Evolutionary conservation across 2,797 vertebrate genomes (phyloP).

Genomic region (Ciconia nigra): DNA sequence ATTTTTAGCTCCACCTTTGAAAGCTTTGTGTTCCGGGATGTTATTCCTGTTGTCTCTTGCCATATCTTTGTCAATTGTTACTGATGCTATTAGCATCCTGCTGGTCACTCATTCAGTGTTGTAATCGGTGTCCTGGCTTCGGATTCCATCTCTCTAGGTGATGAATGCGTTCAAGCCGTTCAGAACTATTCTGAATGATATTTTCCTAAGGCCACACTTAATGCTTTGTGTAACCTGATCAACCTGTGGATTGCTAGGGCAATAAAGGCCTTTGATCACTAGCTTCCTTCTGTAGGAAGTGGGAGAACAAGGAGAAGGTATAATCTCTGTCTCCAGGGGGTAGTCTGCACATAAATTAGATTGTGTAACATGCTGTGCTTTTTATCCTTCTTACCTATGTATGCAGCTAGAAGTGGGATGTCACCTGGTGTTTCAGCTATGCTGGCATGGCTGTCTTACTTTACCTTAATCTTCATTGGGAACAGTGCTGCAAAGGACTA

Average conservation of each 20-base stretch:
- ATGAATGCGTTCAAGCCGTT: not conserved
- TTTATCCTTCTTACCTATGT: not conserved
- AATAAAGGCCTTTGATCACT: not conserved
- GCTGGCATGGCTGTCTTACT: not conserved
- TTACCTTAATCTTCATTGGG: not conserved
- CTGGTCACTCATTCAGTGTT: not conserved
- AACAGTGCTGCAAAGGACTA: not conserved
- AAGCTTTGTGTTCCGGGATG: not conserved
- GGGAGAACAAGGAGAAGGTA: not conserved
- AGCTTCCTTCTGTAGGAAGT: not conserved
- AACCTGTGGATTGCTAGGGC: not conserved
- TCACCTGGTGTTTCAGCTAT: not conserved
- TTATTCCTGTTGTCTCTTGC: not conserved
- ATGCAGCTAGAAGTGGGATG: not conserved
- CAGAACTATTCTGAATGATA: not conserved
- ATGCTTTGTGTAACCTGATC: not conserved
- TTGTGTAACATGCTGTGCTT: not conserved
- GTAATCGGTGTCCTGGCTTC: not conserved
- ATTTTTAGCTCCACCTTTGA: not conserved
- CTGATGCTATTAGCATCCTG: not conserved
- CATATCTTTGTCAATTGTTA: not conserved
- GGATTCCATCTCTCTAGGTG: accelerated
- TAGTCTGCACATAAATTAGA: not conserved
- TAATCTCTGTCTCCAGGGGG: not conserved
- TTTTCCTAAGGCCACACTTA: not conserved